Evolutionary conservation across 1,140 invertebrate species (phyloP).

Genomic region (Lepidurus couesii): DNA sequence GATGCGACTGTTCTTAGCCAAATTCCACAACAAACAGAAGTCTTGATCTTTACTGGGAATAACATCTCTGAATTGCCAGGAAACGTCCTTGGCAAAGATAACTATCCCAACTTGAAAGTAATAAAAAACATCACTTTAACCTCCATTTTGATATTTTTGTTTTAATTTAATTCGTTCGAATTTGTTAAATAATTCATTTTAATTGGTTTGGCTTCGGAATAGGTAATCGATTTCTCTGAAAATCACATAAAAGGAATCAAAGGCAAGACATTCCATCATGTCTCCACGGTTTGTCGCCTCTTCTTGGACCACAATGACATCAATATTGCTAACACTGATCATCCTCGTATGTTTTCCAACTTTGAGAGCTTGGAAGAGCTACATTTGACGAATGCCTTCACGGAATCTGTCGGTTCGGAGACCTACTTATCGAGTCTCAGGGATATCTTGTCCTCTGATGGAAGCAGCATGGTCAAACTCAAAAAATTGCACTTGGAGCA

Average conservation of each 20-base stretch:
- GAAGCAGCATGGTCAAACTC: conserved; percentile 57
- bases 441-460: conserved; percentile 62
- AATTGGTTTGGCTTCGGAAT: neutral
- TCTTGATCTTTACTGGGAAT: conserved; percentile 70
- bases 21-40: conserved; percentile 60
- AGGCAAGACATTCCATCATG: conserved; percentile 71
- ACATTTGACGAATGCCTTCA: conserved; percentile 70
- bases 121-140: conserved; percentile 37
- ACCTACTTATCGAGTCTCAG: conserved; percentile 50
- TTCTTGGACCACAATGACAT: conserved; percentile 69
- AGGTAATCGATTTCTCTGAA: conserved; percentile 62
- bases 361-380: conserved; percentile 64
- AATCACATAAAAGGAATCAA: conserved; percentile 68
- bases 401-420: conserved; percentile 46
- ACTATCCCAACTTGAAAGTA: conserved; percentile 54
- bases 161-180: too few species aligned
- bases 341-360: conserved; percentile 71
- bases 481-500: conserved; percentile 70
- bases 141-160: too few species aligned
- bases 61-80: conserved; percentile 56
- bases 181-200: neutral
- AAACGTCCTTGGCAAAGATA: conserved; percentile 64
- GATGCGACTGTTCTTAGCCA: conserved; percentile 54
- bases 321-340: conserved; percentile 56
- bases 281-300: conserved; percentile 61